Percentiles rank a stretch among this genome's conserved stretches.
phyloP scores from a whole-genome alignment of 2,113 vertebrate genomes.

The Trichomycterus rosablanca region DNA sequence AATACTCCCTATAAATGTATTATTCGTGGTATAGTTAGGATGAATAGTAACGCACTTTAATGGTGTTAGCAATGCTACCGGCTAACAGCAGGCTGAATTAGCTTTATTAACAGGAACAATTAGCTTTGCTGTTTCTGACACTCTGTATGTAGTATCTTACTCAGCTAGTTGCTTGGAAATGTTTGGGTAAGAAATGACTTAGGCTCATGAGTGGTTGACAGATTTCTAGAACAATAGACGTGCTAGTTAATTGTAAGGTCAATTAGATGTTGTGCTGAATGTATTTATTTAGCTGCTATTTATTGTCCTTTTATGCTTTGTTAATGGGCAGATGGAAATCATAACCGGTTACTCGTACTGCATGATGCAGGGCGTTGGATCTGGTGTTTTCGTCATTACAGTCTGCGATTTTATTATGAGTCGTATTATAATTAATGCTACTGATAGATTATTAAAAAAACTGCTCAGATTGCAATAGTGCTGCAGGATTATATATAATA shows the following conservation, averaged over 20 bases:
- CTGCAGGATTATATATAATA: too few species aligned
- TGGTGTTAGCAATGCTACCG: constrained; percentile 2
- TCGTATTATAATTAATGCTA: too few species aligned
- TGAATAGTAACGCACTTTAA: neutral
- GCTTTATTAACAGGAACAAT: neutral
- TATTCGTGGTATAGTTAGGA: neutral
- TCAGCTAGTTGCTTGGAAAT: neutral
- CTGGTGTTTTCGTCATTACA: neutral
- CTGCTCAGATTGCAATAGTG: too few species aligned
- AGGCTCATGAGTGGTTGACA: neutral
- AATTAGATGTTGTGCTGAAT: neutral
- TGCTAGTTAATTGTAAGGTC: neutral
- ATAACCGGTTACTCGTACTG: neutral
- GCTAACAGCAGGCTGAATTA: neutral
- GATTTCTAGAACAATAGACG: neutral
- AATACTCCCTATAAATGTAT: neutral
- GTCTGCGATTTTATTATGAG: too few species aligned
- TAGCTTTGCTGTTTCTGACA: neutral
- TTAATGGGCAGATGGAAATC: neutral
- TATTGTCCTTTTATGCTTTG: neutral
- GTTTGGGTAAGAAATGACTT: neutral
- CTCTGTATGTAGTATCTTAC: neutral
- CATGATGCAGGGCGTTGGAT: neutral
- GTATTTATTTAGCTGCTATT: neutral
- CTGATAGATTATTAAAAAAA: too few species aligned